Base-by-base conservation (phyloP, 2,797 vertebrate genomes). In the Sphenopsis melanotis region DNA sequence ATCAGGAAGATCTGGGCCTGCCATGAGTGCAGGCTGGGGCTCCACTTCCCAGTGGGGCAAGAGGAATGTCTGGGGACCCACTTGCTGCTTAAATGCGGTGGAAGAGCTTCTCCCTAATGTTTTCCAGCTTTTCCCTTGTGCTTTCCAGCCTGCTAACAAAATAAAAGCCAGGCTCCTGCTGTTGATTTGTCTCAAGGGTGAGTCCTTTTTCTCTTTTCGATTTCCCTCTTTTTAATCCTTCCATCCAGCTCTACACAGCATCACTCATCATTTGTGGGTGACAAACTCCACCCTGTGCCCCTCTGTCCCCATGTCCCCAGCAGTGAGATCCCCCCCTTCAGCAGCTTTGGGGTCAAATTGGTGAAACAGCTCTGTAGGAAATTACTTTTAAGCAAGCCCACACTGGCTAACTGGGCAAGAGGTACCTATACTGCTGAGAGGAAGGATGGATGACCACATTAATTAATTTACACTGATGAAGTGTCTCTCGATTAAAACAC, bases 111-210 rank as follows among this genome's bases (percentile, higher is more conserved):
- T 69, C 89, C 84, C 93, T 61, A 29, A 70, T 19, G 81, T 26
- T 80, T 86, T 76, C 59, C 72, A 91, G 57, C 26, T 86, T 89
- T 61, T 79, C 85, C 83, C 86, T 49, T 30, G 59, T 20, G 93
- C 15, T 87, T 90, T 87, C 50, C 87, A 87, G 78, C 17, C 65
- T 1, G 1, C 34, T 70, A 55, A 65, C 22, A 53, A 55, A 81
- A 81, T 50, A 61, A 91, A 94, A 83, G 10, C 24, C 7, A 1
- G 23, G 23, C 56, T 91, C 44, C 59, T 11, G 15, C 72, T 66
- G 69, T 55, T 70, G 82, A 24, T 63, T 46, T 21, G 0, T 83
- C 84, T 81, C 44, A 26, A 63, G 39, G 49, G 61, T 72, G 77
- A 94, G 42, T 47, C 42, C 5, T 4, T 78, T 72, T 80, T 37